These are phyloP conservation scores for Aporophyla nigra DNA, from an alignment of 2,888 invertebrate species.

Conservation along the genomic window DNA sequence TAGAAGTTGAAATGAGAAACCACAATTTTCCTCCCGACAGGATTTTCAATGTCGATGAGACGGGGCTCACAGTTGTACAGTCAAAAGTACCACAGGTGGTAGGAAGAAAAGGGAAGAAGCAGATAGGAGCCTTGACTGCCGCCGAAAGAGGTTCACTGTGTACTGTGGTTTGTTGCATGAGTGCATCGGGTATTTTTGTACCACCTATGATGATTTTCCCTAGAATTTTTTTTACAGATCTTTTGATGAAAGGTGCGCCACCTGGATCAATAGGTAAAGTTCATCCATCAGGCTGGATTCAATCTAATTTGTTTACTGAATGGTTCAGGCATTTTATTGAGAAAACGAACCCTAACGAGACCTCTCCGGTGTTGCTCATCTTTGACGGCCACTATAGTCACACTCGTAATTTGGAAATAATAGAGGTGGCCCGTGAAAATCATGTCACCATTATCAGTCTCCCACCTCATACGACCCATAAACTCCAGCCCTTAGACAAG, in stretches of 20 bases:
- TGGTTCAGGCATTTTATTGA: slow-evolving; percentile 10
- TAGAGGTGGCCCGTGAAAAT: slow-evolving; percentile 6
- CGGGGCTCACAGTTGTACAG: neutral
- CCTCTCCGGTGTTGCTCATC: neutral
- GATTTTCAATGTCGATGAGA: slow-evolving; percentile 1
- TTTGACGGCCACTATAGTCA: neutral
- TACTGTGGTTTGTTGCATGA: slow-evolving; percentile 1
- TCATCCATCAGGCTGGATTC: slow-evolving; percentile 11
- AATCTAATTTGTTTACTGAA: neutral
- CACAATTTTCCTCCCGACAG: neutral
- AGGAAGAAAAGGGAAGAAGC: neutral
- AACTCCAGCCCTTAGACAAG: neutral
- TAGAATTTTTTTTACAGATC: neutral
- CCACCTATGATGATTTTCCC: slow-evolving; percentile 10
- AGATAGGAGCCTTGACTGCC: neutral
- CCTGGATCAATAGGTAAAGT: neutral
- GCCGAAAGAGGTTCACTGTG: neutral
- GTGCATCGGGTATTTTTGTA: too few species aligned
- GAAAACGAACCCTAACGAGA: neutral
- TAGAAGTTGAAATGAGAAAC: slow-evolving; percentile 1
- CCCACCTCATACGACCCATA: neutral
- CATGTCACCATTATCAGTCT: neutral
- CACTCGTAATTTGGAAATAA: neutral
- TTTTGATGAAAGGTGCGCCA: slow-evolving; percentile 12
- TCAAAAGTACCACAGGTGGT: neutral